phyloP scores from a whole-genome alignment of 2,888 invertebrate genomes.

The Lymantria dispar region DNA sequence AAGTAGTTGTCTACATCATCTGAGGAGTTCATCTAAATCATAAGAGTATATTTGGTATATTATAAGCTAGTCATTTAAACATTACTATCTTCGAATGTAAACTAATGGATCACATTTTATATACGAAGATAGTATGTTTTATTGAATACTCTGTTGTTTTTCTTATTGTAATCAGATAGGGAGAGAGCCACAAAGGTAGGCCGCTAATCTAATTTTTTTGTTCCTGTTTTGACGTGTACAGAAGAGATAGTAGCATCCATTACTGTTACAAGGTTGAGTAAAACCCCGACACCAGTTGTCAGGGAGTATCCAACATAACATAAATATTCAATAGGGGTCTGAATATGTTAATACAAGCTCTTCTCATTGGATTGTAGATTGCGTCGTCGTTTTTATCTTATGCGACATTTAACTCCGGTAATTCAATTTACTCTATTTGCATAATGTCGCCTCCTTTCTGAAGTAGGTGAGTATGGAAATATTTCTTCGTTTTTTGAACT shows the following conservation, averaged over 20 bases:
- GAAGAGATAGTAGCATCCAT: conserved; percentile 67
- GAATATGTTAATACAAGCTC: conserved; percentile 78
- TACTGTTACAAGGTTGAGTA: conserved; percentile 72
- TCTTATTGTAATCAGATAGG: conserved; percentile 37
- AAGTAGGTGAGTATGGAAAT: conserved; percentile 80
- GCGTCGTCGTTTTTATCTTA: conserved; percentile 81
- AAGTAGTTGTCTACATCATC: too few relatives aligned
- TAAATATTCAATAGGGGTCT: conserved; percentile 81
- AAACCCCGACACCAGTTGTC: conserved; percentile 41
- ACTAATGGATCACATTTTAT: conserved; percentile 26
- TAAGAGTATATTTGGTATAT: too few relatives aligned
- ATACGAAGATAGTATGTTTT: conserved; percentile 19
- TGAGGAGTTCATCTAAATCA: too few relatives aligned
- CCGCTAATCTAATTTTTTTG: conserved; percentile 55
- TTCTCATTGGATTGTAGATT: conserved; percentile 81
- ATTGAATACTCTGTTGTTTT: conserved; percentile 30
- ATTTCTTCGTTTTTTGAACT: conserved; percentile 17
- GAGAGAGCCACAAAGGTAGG: conserved; percentile 39
- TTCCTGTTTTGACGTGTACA: conserved; percentile 60
- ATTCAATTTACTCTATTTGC: conserved; percentile 82
- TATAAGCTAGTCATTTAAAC: too few relatives aligned
- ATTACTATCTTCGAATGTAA: too few relatives aligned
- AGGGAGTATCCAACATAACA: conserved; percentile 50
- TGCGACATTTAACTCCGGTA: conserved; percentile 82
- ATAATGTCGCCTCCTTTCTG: conserved; percentile 72